These are phyloP conservation scores for Zygothrica quintamaculata DNA, from an alignment of 2,888 invertebrate species.

Conservation along the genomic window DNA sequence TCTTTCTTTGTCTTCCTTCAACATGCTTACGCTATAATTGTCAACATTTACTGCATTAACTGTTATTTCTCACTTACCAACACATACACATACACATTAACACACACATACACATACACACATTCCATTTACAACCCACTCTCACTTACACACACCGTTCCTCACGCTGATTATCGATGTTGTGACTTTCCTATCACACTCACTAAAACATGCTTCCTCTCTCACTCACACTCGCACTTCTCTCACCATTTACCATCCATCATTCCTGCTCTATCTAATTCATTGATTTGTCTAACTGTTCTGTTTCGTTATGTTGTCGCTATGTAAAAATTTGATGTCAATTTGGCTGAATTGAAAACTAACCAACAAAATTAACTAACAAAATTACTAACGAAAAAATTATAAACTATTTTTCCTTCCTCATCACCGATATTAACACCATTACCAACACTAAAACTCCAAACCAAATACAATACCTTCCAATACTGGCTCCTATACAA, in stretches of 20 bases:
- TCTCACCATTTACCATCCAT: conserved; percentile 5
- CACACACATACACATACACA: conserved; percentile 1
- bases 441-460: conserved; percentile 22
- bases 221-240: not conserved
- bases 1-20: conserved; percentile 75
- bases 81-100: conserved; percentile 5
- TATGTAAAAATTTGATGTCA: conserved; percentile 45
- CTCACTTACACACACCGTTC: conserved; percentile 14
- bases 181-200: conserved; percentile 21
- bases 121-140: conserved; percentile 6
- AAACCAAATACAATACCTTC: conserved; percentile 10
- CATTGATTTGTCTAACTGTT: conserved; percentile 9
- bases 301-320: conserved; percentile 17
- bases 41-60: conserved; percentile 48
- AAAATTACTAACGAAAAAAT: conserved; percentile 76
- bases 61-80: conserved; percentile 15
- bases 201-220: conserved; percentile 6
- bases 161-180: conserved; percentile 36
- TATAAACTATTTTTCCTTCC: conserved; percentile 53
- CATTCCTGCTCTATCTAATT: conserved; percentile 7
- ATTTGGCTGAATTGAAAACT: conserved; percentile 59
- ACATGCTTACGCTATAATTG: conserved; percentile 75
- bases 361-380: conserved; percentile 32
- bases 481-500: conserved; percentile 33
- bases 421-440: conserved; percentile 6